Base-by-base conservation (phyloP, 37 sponge, comb jelly and placozoan genomes). In the Spongia lamella region DNA sequence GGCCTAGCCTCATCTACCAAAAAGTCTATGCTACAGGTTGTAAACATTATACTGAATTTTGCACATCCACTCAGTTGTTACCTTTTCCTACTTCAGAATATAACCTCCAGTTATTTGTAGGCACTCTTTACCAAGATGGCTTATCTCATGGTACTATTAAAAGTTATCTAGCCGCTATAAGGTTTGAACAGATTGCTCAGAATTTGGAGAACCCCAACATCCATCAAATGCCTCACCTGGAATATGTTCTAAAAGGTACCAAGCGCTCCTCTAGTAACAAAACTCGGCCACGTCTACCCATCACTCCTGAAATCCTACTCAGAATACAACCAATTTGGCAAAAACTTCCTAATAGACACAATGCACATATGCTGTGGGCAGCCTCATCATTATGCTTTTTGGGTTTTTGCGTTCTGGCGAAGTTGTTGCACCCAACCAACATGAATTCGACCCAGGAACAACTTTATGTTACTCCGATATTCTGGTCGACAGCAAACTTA, bases 381-480 rank as follows among this genome's bases (percentile, higher is more conserved):
- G 71, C 71, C 4, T 31, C 26, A 30, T 1, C 25, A 4, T 9
- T 30, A 27, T 47, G 71, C 22, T 69, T 69, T 69, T 69, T 54
- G 71, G 71, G 53, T 69, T 69, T 53, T 32, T 52, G 58, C 55
- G 56, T 4, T 26, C 71, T 49, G 71, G 71, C 4, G 71, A 50
- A 32, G 52, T 69, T 50, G 7, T 17, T 16, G 20, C 16, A 15
- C 15, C 53, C 15, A n/a, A 20, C 19, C 19, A 20, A 19, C 19
- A 20, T 19, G 19, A 19, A 20, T 53, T 53, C 55, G 55, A 53
- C n/a, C n/a, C n/a, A n/a, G n/a, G n/a, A n/a, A n/a, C n/a, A n/a
- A n/a, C n/a, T n/a, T n/a, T n/a, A n/a, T 51, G 16, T 19, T 19
- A 19, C 16, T 7, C 14, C 1, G 56, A 69, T 53, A 21, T 69